Evolutionary conservation across 2,797 vertebrate genomes (phyloP).

Genomic region (Malurus leucopterus): DNA sequence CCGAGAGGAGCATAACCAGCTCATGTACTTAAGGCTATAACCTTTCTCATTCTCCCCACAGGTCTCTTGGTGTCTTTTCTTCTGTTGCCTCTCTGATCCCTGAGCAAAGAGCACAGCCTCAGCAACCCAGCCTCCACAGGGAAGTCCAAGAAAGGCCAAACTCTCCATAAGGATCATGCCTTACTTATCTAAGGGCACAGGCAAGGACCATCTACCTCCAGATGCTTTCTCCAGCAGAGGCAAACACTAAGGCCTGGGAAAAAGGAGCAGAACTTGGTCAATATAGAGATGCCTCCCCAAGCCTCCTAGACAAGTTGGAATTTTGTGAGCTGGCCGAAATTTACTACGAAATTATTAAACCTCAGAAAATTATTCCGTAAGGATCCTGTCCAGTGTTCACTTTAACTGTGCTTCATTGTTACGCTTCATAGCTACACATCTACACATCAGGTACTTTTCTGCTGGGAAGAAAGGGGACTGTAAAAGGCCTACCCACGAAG

Average conservation of each 20-base stretch:
- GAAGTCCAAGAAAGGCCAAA: neutral
- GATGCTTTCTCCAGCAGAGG: neutral
- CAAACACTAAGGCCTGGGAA: neutral
- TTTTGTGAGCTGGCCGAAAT: neutral
- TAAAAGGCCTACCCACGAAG: neutral
- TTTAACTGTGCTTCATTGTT: neutral
- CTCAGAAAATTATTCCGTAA: neutral
- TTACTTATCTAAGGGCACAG: neutral
- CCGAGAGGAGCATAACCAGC: neutral
- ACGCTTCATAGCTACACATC: neutral
- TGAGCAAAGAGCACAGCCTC: neutral
- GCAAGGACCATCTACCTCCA: neutral
- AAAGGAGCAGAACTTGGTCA: neutral
- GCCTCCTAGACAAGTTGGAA: neutral
- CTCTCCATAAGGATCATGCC: neutral
- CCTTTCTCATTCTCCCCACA: neutral
- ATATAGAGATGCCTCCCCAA: neutral
- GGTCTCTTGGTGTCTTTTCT: neutral
- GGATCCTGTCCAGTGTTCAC: neutral
- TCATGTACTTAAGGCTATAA: neutral
- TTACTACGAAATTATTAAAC: neutral
- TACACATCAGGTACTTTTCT: neutral
- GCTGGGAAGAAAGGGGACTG: neutral
- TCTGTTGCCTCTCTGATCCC: neutral
- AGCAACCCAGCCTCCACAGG: neutral